Percentiles rank a stretch among this genome's conserved stretches.
phyloP scores from a whole-genome alignment of 92 coral and sea anemone genomes.

The Umimayanthus chanpuru region DNA sequence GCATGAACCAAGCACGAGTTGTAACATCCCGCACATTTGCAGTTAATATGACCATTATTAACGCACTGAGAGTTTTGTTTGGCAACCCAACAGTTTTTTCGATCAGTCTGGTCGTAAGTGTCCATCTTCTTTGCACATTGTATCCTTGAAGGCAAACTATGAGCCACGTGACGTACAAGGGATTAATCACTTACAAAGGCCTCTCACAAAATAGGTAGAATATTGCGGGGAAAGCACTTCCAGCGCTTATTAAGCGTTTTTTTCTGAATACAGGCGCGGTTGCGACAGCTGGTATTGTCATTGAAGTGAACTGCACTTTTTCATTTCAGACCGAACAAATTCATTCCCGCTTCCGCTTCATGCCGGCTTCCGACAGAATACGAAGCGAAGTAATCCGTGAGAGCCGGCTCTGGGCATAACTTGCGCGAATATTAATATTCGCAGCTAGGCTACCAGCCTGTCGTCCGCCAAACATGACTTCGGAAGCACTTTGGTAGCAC shows the following conservation, averaged over 20 bases:
- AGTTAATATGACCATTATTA: too few relatives aligned
- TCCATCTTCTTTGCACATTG: too few relatives aligned
- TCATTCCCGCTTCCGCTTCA: conserved; percentile 26
- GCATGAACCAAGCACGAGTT: not conserved
- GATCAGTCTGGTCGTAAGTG: too few relatives aligned
- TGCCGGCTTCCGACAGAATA: not conserved
- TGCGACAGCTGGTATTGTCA: conserved; percentile 8
- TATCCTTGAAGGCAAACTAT: conserved; percentile 27
- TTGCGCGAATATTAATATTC: too few relatives aligned
- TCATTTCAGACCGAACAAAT: too few relatives aligned
- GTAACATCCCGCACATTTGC: not conserved
- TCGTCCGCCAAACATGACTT: conserved; percentile 43
- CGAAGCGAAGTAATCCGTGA: not conserved
- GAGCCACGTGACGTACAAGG: not conserved
- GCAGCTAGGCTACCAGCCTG: too few relatives aligned
- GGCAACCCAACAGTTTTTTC: too few relatives aligned
- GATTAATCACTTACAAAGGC: too few relatives aligned
- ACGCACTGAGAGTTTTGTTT: too few relatives aligned
- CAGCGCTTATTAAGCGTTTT: too few relatives aligned
- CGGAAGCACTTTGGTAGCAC: conserved; percentile 46
- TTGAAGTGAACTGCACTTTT: too few relatives aligned
- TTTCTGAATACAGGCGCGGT: too few relatives aligned
- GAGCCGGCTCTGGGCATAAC: conserved; percentile 2
- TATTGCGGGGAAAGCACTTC: conserved; percentile 34
- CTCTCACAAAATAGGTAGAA: conserved; percentile 21